Conservation (phyloP, 1,140 invertebrate species). For the Drosophila mayri region DNA sequence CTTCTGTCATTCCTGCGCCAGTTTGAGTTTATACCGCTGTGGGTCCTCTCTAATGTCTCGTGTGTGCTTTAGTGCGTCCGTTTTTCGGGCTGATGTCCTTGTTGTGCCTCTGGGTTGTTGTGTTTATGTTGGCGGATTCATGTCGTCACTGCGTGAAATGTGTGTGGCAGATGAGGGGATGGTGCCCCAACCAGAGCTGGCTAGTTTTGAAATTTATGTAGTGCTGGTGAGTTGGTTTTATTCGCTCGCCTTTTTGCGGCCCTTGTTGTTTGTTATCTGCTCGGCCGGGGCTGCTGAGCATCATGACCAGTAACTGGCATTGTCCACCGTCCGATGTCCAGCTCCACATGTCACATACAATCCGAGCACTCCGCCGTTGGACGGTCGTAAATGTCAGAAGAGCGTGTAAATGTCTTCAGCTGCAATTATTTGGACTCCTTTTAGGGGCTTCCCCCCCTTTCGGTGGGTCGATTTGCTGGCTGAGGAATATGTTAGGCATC, state of each 20-base stretch:
- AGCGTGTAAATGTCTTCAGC: conserved; percentile 81
- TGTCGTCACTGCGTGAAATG: conserved; percentile 82
- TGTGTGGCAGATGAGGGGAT: conserved; percentile 71
- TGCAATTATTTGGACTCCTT: conserved; percentile 70
- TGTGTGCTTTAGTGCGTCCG: conserved; percentile 61
- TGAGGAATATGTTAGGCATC: conserved; percentile 40
- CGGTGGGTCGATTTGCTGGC: conserved; percentile 17
- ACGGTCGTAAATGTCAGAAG: conserved; percentile 78
- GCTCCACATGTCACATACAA: conserved; percentile 70
- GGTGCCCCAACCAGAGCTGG: conserved; percentile 21
- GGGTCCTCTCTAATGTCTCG: conserved; percentile 33
- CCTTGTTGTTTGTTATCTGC: conserved; percentile 41
- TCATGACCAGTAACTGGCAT: conserved; percentile 80
- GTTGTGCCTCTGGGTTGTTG: conserved; percentile 32
- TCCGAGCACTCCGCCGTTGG: conserved; percentile 27
- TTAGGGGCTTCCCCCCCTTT: conserved; percentile 1
- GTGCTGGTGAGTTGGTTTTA: conserved; percentile 75
- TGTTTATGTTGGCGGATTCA: conserved; percentile 82
- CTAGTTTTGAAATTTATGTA: conserved; percentile 81
- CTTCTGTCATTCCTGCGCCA: background rate
- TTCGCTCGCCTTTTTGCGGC: conserved; percentile 56
- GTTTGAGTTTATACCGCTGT: conserved; percentile 29
- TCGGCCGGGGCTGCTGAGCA: conserved; percentile 29
- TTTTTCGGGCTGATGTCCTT: conserved; percentile 42
- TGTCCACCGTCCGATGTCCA: conserved; percentile 54